Evolutionary conservation across 2,888 invertebrate species (phyloP).

Genomic region (Tigriopus californicus): DNA sequence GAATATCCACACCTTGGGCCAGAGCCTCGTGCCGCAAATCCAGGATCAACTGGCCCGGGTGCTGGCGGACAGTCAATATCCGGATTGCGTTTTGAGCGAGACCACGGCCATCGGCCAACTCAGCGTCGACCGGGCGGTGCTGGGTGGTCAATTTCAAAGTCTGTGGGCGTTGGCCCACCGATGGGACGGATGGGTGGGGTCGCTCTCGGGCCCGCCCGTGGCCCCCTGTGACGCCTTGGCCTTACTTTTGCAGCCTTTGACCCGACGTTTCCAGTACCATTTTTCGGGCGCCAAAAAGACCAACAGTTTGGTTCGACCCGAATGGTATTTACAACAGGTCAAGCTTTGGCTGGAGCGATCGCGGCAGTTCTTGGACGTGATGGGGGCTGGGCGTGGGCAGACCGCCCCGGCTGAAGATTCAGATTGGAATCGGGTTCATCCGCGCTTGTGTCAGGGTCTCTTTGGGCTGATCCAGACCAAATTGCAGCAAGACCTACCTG

Average conservation of each 20-base stretch:
- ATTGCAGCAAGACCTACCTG: neutral
- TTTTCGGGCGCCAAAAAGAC: conserved; percentile 11
- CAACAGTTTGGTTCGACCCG: conserved; percentile 4
- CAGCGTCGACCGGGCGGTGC: too few species aligned
- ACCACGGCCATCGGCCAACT: too few species aligned
- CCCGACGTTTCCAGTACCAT: conserved; percentile 12
- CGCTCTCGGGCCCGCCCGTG: too few species aligned
- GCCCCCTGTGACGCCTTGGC: neutral
- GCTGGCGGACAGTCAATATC: too few species aligned
- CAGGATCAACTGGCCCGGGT: too few species aligned
- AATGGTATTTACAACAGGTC: conserved; percentile 13
- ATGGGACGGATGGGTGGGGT: too few species aligned
- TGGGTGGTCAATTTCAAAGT: too few species aligned
- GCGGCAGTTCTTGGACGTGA: neutral
- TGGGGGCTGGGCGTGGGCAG: neutral
- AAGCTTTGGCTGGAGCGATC: conserved; percentile 1
- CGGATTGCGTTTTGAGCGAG: too few species aligned
- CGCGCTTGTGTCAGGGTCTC: neutral
- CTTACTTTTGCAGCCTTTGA: neutral
- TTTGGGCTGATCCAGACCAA: neutral
- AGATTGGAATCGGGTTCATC: neutral
- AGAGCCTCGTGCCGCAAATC: too few species aligned
- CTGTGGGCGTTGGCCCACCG: too few species aligned
- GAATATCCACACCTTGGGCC: too few species aligned
- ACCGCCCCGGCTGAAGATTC: neutral